phyloP scores from a whole-genome alignment of 2,888 invertebrate genomes.

The Therioaphis trifolii region DNA sequence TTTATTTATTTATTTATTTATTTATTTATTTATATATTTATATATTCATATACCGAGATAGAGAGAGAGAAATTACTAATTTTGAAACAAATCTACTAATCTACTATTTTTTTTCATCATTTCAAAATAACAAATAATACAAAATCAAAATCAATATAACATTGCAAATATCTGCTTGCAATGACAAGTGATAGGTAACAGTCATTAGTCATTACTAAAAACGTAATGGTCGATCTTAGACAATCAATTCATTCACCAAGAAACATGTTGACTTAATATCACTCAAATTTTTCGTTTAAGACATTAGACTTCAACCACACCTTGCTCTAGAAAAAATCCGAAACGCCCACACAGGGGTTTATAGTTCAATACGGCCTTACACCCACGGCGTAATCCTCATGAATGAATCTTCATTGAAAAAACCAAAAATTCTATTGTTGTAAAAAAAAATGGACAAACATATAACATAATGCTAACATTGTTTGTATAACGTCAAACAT shows the following conservation, averaged over 20 bases:
- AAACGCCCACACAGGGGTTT: slow-evolving; percentile 4
- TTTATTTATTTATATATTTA: too few species aligned
- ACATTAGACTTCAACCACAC: slow-evolving; percentile 6
- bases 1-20: too few species aligned
- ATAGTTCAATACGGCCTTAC: not conserved
- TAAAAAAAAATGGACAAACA: slow-evolving; percentile 13
- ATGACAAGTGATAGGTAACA: too few species aligned
- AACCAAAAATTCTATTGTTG: slow-evolving; percentile 35
- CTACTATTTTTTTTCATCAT: too few species aligned
- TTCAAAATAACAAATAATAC: too few species aligned
- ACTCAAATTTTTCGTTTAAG: not conserved
- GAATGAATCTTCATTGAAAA: slow-evolving; percentile 41
- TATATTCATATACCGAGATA: too few species aligned
- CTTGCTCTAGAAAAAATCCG: slow-evolving; percentile 32
- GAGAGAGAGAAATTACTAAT: too few species aligned
- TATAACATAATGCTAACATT: slow-evolving; percentile 12
- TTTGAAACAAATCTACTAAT: too few species aligned
- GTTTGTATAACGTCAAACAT: slow-evolving; percentile 9
- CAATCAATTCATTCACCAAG: not conserved
- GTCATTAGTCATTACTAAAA: too few species aligned
- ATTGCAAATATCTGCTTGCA: too few species aligned
- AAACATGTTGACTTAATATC: slow-evolving; percentile 27
- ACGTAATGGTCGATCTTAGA: not conserved
- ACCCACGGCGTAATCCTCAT: slow-evolving; percentile 18
- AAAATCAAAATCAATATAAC: too few species aligned